Base-by-base conservation (phyloP, 2,113 vertebrate species). In the Etia nguti region DNA sequence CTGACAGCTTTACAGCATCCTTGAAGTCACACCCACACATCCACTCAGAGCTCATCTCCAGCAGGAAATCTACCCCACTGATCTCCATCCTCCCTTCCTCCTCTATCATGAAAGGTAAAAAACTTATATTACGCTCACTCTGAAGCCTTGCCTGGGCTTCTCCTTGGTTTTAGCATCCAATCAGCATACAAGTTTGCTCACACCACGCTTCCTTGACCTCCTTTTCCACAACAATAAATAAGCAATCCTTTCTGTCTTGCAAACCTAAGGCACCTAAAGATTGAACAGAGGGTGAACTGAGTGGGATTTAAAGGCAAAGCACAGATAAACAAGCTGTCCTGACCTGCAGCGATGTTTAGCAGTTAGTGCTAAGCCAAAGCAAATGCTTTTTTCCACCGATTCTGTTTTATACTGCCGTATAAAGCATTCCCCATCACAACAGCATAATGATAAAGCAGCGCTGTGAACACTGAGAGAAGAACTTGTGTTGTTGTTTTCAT, bases 131-230 rank as follows among this genome's bases (percentile, higher is more conserved):
- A 84, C 56, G 60, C 86, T 92, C 82, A 70, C 77, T 90, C 68
- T 77, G 79, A 93, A 91, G 83, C 86, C 88, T 89, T 82, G 80
- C 87, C 92, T 89, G 89, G 87, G 91, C 88, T 88, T 68, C 92
- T 93, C 81, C 60, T 70, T 60, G 84, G 75, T 82, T 91, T 94
- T 93, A 88, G 90, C 68, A 95, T 82, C 34, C 88, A n/a, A 79
- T 94, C 91, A 90, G 91, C 88, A 86, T 89, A 88, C 88, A 93
- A 92, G 88, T 89, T 86, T 88, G 80, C 87, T 86, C 84, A n/a
- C 80, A 83, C 81, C 87, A 54, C 65, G 84, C 82, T 85, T 82
- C 62, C 48, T 18, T 90, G 84, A 90, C 84, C 90, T 91, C 73
- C 55, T 81, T 73, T 92, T 87, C 84, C 68, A 77, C 10, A 89